These are phyloP conservation scores for Xenus cinereus DNA, from an alignment of 2,113 vertebrate species.

Conservation along the genomic window DNA sequence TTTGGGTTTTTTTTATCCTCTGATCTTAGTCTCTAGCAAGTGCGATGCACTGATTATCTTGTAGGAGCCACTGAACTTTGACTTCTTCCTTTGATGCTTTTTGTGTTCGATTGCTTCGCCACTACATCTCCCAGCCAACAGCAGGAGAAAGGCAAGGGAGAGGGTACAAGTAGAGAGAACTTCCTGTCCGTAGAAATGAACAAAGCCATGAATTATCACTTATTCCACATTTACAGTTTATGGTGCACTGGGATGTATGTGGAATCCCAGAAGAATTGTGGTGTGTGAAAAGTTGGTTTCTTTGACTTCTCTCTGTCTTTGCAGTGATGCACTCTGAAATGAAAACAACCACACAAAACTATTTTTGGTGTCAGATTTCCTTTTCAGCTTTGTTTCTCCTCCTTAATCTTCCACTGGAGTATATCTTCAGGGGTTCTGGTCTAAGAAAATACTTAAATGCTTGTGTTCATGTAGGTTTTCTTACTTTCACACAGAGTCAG, in stretches of 20 bases:
- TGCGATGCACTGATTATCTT: background rate
- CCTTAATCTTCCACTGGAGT: background rate
- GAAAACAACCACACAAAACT: background rate
- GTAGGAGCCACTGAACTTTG: background rate
- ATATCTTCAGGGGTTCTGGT: background rate
- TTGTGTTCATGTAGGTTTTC: background rate
- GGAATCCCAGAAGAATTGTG: background rate
- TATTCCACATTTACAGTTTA: background rate
- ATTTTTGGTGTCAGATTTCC: background rate
- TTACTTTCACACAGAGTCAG: background rate
- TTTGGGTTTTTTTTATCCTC: background rate
- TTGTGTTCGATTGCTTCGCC: background rate
- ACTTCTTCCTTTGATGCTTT: slow-evolving; percentile 3
- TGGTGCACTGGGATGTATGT: background rate
- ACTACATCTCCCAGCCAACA: background rate
- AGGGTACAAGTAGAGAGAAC: background rate
- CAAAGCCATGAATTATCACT: background rate
- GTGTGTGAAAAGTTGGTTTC: background rate
- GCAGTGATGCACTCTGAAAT: background rate
- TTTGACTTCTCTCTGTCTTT: background rate
- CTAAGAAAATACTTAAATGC: background rate
- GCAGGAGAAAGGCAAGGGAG: background rate
- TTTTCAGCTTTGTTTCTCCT: background rate
- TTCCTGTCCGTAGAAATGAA: background rate
- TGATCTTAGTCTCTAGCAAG: background rate